These are phyloP conservation scores for Dasyornis broadbenti DNA, from an alignment of 2,113 vertebrate genomes.

Conservation along the genomic window DNA sequence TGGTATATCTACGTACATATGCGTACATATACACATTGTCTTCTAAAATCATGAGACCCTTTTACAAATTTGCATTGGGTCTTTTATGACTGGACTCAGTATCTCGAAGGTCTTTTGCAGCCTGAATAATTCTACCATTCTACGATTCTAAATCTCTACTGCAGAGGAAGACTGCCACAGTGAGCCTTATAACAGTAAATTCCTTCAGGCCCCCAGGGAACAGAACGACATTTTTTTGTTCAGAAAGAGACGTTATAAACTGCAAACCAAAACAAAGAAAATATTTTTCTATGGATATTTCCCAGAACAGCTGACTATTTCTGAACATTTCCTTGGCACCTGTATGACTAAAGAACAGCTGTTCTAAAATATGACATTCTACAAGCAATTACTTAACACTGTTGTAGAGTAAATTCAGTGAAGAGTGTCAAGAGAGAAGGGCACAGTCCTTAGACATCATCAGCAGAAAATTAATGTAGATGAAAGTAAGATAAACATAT, in stretches of 20 bases:
- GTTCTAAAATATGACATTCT: slow-evolving; percentile 15
- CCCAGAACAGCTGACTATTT: not conserved
- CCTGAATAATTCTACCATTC: not conserved
- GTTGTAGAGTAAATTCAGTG: not conserved
- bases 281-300: not conserved
- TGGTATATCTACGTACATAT: accelerated
- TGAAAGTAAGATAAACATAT: not conserved
- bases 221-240: not conserved
- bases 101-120: not conserved
- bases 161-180: not conserved
- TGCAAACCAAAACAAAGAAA: not conserved
- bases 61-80: not conserved
- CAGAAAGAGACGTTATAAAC: not conserved
- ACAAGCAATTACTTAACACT: not conserved
- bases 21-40: not conserved
- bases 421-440: slow-evolving; percentile 17
- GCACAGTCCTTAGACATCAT: not conserved
- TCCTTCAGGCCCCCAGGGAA: not conserved
- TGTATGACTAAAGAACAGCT: slow-evolving; percentile 21
- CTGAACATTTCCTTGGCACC: slow-evolving; percentile 7
- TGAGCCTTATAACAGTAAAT: not conserved
- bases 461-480: slow-evolving; percentile 33
- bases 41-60: not conserved
- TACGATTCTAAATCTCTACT: not conserved
- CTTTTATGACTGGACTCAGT: not conserved